phyloP scores from a whole-genome alignment of 92 coral and sea anemone species.

The Micromussa lordhowensis region DNA sequence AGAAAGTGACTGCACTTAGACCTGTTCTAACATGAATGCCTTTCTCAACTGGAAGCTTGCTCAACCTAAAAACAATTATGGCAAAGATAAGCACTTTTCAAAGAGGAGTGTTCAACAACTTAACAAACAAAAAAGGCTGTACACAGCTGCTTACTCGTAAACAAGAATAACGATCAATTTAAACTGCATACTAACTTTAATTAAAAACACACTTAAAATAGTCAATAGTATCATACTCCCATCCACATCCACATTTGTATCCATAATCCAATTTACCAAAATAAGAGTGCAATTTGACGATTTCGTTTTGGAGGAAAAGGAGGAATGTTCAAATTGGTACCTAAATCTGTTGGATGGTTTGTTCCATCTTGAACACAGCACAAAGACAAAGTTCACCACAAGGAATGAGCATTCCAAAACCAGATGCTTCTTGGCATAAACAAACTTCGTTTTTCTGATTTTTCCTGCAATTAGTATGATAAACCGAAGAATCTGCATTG shows the following conservation, averaged over 20 bases:
- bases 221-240: background rate
- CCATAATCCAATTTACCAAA: background rate
- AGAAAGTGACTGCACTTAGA: slow-evolving; percentile 70
- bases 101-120: background rate
- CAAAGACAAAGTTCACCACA: background rate
- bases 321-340: background rate
- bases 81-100: slow-evolving; percentile 57
- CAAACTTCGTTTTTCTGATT: too few relatives aligned
- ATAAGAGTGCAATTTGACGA: background rate
- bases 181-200: background rate
- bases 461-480: too few relatives aligned
- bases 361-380: background rate
- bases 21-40: slow-evolving; percentile 88
- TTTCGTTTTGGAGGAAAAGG: background rate
- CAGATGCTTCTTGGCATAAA: too few relatives aligned
- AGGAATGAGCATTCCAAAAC: background rate
- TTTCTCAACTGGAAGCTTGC: slow-evolving; percentile 88
- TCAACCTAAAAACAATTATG: slow-evolving; percentile 88
- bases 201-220: background rate
- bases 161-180: background rate
- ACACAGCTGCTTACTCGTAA: background rate
- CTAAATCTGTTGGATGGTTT: background rate
- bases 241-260: background rate
- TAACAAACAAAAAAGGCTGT: background rate
- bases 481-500: too few relatives aligned